Base-by-base conservation (phyloP, 2,113 vertebrate species). In the Alethe diademata region DNA sequence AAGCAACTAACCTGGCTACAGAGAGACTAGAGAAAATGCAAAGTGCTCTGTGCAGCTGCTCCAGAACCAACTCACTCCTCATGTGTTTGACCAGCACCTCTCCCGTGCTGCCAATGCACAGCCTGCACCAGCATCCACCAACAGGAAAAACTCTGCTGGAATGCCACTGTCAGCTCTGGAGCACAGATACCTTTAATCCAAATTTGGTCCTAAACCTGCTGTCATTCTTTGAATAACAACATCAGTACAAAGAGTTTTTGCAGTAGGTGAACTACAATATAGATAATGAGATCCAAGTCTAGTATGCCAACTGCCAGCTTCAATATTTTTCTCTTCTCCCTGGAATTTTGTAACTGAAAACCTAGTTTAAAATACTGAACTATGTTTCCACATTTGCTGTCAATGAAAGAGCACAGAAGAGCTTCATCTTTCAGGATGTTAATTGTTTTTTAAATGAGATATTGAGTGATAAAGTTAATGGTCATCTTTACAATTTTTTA, bases 81-180 rank as follows among this genome's bases (percentile, higher is more conserved):
- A 38, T 38, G 31, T 28, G 35, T 33, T 56, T 51, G 75, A 45
- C 29, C 67, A 31, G 29, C 24, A 14, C 22, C 45, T 23, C 43
- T 78, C 31, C 38, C 57, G 42, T 0, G 0, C 24, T 14, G 56
- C 29, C n/a, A 12, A 31, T 3, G 3, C 6, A 26, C 22, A 40
- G 47, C 8, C 10, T 17, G 18, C 17, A 35, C 24, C 7, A 14
- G 25, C 26, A 31, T 4, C 40, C 73, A 50, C 51, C 66, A 81
- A 6, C 9, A 54, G 0, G 1, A 85, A 20, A 58, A 66, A 78
- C 6, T 18, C 22, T 8, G 45, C 1, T 23, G 60, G 28, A 54
- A 36, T n/a, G 17, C 36, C 19, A 9, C 47, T 33, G 31, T 14
- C 74, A 78, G 42, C 53, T 67, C 45, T 45, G 13, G 25, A 62